Conservation (phyloP, 1,140 invertebrate genomes). For the Lepidurus couesii region DNA sequence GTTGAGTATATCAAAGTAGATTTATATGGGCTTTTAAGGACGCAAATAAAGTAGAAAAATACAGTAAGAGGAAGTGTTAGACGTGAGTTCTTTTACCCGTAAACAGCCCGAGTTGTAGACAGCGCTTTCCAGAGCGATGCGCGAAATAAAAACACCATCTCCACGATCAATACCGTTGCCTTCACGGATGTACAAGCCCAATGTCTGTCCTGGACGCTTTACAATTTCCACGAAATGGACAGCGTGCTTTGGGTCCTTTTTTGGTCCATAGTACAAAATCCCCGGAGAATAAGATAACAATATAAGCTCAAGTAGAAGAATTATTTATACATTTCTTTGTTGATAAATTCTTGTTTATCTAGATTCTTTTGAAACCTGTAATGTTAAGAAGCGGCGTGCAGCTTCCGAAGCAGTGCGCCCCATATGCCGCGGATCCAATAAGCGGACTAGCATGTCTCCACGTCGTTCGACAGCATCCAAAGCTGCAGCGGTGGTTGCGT, state of each 20-base stretch:
- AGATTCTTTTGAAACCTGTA: slow-evolving; percentile 52
- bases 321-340: neutral
- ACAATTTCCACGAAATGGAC: slow-evolving; percentile 97
- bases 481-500: slow-evolving; percentile 80
- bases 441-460: slow-evolving; percentile 89
- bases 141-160: slow-evolving; percentile 96
- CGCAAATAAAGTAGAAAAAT: neutral
- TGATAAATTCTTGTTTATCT: neutral
- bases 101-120: slow-evolving; percentile 94
- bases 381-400: slow-evolving; percentile 70
- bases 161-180: slow-evolving; percentile 87
- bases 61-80: neutral
- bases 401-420: slow-evolving; percentile 73
- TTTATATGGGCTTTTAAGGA: too few relatives aligned
- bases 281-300: neutral
- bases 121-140: slow-evolving; percentile 93
- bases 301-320: neutral
- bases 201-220: slow-evolving; percentile 94
- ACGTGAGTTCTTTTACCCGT: slow-evolving; percentile 52
- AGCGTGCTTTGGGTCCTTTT: slow-evolving; percentile 67
- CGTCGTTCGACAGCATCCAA: slow-evolving; percentile 83
- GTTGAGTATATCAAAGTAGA: too few relatives aligned
- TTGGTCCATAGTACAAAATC: neutral
- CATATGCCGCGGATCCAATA: slow-evolving; percentile 77
- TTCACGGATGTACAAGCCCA: slow-evolving; percentile 95